Evolutionary conservation across 1,140 invertebrate species (phyloP).

Genomic region (Nixonia krombeini): DNA sequence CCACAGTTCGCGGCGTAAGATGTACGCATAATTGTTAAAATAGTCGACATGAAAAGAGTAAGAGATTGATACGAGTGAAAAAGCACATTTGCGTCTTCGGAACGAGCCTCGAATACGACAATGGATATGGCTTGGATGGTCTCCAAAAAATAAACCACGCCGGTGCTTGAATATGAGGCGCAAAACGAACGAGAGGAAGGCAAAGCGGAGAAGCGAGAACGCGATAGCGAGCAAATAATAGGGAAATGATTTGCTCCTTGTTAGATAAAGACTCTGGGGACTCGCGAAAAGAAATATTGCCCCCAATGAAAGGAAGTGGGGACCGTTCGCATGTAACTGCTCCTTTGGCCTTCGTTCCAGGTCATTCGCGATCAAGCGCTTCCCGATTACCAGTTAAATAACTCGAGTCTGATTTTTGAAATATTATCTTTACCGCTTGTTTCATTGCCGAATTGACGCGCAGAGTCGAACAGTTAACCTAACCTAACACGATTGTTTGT

Average conservation of each 20-base stretch:
- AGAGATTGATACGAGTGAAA: background rate
- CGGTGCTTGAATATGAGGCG: conserved; percentile 45
- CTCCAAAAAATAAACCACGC: conserved; percentile 67
- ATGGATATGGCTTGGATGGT: conserved; percentile 68
- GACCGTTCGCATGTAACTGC: conserved; percentile 62
- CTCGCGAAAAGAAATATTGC: conserved; percentile 70
- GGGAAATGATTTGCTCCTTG: conserved; percentile 73
- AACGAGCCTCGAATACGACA: conserved; percentile 54
- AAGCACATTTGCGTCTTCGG: conserved; percentile 54
- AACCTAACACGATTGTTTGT: too few relatives aligned
- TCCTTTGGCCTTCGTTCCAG: conserved; percentile 59
- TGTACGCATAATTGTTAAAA: background rate
- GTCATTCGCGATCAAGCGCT: conserved; percentile 62
- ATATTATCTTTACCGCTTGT: too few relatives aligned
- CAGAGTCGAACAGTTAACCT: too few relatives aligned
- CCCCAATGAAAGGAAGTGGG: conserved; percentile 65
- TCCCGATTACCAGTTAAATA: conserved; percentile 68
- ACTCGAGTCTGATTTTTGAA: too few relatives aligned
- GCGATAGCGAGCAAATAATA: conserved; percentile 72
- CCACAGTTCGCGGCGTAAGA: too few relatives aligned
- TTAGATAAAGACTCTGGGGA: conserved; percentile 70
- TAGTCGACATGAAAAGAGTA: background rate
- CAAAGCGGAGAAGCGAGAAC: conserved; percentile 54
- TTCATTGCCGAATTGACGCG: too few relatives aligned
- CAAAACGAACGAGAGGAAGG: conserved; percentile 51